phyloP scores from a whole-genome alignment of 2,113 vertebrate genomes.

The Loxodonta africana region DNA sequence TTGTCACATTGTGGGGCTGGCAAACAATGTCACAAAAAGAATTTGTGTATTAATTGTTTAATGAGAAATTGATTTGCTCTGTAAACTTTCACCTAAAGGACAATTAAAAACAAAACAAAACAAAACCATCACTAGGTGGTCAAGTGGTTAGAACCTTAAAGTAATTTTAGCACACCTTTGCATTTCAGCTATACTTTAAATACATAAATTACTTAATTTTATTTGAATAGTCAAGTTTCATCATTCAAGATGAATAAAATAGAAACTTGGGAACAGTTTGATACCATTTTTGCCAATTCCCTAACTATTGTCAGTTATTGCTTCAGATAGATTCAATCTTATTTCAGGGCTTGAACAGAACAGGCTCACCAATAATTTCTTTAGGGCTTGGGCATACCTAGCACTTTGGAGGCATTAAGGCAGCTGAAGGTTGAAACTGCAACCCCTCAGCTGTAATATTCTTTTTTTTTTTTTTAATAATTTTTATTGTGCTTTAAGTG shows the following conservation, averaged over 20 bases:
- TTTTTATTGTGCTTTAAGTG: too few relatives aligned
- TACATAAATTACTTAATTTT: slow-evolving; percentile 36
- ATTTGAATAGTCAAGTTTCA: slow-evolving; percentile 9
- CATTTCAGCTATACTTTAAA: background rate
- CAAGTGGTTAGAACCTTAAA: background rate
- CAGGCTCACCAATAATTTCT: background rate
- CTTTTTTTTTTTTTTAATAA: background rate
- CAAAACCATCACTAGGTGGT: background rate
- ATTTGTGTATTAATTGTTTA: too few relatives aligned
- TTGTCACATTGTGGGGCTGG: too few relatives aligned
- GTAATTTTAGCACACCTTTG: slow-evolving; percentile 4
- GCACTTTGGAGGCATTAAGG: background rate
- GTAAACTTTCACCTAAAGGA: background rate
- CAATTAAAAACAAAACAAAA: background rate
- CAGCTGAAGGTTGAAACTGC: background rate
- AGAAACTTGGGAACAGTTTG: background rate
- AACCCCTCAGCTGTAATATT: background rate
- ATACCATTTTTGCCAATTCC: slow-evolving; percentile 13
- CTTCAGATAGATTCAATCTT: background rate
- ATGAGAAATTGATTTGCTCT: too few relatives aligned
- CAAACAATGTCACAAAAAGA: too few relatives aligned
- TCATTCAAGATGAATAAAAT: slow-evolving; percentile 24
- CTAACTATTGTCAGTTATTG: slow-evolving; percentile 8
- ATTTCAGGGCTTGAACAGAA: background rate
- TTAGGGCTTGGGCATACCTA: background rate